Evolutionary conservation across 2,113 vertebrate genomes (phyloP).

Genomic region (Ibidorhyncha struthersii): DNA sequence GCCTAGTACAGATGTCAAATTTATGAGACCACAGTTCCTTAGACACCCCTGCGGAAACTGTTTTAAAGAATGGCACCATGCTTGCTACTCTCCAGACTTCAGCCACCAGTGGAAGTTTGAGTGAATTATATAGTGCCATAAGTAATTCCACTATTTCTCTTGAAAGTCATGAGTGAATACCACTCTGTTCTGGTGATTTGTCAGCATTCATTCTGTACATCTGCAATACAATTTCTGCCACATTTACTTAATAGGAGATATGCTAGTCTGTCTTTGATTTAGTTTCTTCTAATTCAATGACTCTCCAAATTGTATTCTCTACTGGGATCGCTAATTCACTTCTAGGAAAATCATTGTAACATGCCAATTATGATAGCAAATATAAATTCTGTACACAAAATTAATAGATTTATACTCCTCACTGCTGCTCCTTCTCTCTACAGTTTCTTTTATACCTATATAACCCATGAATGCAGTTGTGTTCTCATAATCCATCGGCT

Average conservation of each 20-base stretch:
- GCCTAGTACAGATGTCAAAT: neutral
- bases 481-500: neutral
- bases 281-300: neutral
- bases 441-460: neutral
- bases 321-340: neutral
- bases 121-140: neutral
- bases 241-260: neutral
- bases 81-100: neutral
- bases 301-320: neutral
- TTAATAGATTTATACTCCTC: neutral
- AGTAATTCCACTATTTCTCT: neutral
- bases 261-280: neutral
- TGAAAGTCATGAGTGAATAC: neutral
- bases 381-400: neutral
- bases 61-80: neutral
- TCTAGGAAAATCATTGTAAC: neutral
- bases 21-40: neutral
- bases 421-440: neutral
- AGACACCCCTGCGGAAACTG: neutral
- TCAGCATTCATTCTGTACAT: neutral
- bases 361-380: neutral
- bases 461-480: neutral
- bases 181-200: neutral
- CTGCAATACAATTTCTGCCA: neutral
- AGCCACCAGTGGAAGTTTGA: neutral